Percentiles rank a stretch among this genome's conserved stretches.
phyloP scores from a whole-genome alignment of 2,888 invertebrate species.

The Anodontia alba region DNA sequence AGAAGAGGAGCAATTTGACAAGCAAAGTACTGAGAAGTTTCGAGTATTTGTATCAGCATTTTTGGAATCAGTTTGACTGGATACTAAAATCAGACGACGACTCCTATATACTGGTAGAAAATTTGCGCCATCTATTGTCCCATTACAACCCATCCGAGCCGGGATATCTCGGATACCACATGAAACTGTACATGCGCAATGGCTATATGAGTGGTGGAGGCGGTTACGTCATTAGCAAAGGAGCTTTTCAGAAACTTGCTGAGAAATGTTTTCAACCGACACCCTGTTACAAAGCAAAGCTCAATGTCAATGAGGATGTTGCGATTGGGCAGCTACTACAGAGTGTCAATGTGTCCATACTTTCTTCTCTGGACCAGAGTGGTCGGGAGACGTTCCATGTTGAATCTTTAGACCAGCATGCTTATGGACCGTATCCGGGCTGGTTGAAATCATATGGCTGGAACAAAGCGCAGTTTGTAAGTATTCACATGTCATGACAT shows the following conservation, averaged over 20 bases:
- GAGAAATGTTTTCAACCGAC: constrained; percentile 88
- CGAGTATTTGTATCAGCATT: constrained; percentile 92
- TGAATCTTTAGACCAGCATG: constrained; percentile 88
- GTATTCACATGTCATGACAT: too few species aligned
- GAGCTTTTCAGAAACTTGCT: constrained; percentile 91
- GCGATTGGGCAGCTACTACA: constrained; percentile 96
- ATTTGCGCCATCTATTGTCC: constrained; percentile 94
- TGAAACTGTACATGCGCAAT: constrained; percentile 71
- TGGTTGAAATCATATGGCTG: neutral
- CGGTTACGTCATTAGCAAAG: constrained; percentile 93
- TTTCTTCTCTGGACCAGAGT: constrained; percentile 93
- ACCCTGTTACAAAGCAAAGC: constrained; percentile 86
- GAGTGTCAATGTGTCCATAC: constrained; percentile 89
- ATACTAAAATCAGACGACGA: constrained; percentile 99
- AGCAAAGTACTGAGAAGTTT: constrained; percentile 97
- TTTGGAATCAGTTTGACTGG: constrained; percentile 95
- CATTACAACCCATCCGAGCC: constrained; percentile 90
- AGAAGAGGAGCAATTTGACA: constrained; percentile 89
- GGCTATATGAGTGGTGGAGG: constrained; percentile 86
- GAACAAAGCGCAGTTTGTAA: neutral
- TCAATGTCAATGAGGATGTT: constrained; percentile 91
- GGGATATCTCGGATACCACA: constrained; percentile 89
- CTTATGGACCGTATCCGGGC: constrained; percentile 41
- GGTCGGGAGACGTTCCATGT: constrained; percentile 96
- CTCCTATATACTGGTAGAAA: constrained; percentile 98